phyloP scores from a whole-genome alignment of 2,797 vertebrate genomes.

The Todus mexicanus region DNA sequence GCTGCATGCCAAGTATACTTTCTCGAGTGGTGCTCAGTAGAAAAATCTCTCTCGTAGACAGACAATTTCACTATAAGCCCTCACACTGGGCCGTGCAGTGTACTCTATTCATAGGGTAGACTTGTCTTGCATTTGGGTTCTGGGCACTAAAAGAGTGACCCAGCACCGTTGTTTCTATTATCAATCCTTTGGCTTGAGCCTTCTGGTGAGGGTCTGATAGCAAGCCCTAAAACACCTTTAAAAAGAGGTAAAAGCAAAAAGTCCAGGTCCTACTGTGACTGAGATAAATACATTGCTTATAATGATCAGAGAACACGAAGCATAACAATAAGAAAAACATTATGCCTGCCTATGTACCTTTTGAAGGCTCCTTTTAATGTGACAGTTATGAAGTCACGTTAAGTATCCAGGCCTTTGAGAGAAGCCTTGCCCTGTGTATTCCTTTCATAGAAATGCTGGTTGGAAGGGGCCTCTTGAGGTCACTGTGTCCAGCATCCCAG shows the following conservation, averaged over 20 bases:
- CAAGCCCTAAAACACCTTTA: background rate
- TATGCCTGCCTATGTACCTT: background rate
- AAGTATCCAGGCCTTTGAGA: background rate
- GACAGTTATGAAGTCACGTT: background rate
- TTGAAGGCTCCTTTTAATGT: background rate
- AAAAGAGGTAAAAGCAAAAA: background rate
- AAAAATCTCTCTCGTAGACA: background rate
- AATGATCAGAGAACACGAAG: background rate
- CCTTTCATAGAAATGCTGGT: background rate
- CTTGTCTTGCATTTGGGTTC: background rate
- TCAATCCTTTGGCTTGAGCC: background rate
- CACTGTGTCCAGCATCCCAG: background rate
- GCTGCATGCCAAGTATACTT: background rate
- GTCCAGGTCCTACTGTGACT: background rate
- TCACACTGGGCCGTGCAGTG: background rate
- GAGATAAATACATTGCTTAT: background rate
- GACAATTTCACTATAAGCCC: background rate
- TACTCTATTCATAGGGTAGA: background rate
- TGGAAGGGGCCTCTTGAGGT: background rate
- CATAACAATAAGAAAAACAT: background rate
- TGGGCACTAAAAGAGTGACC: background rate
- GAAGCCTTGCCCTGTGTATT: background rate
- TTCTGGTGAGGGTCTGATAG: background rate
- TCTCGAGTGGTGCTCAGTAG: background rate
- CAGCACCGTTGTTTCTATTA: fast-evolving